Evolutionary conservation across 2,797 vertebrate species (phyloP).

Genomic region (Alosa sapidissima): DNA sequence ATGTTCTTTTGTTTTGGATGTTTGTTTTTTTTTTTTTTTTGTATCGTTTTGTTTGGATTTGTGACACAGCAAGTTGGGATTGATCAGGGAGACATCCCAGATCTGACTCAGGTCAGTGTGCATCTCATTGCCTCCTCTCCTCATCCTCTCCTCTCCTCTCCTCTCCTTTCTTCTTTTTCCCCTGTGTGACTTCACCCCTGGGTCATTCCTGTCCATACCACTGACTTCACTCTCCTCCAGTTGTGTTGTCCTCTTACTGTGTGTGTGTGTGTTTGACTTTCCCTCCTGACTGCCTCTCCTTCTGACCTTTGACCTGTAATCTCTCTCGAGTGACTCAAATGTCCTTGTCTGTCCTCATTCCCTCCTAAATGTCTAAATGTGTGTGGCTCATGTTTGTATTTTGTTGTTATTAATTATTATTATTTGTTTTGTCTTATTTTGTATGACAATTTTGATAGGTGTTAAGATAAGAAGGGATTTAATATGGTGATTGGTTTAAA

Average conservation of each 20-base stretch:
- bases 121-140: too few relatives aligned
- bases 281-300: neutral
- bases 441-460: neutral
- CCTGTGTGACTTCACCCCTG: constrained; percentile 31
- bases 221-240: neutral
- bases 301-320: neutral
- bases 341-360: constrained; percentile 11
- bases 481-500: neutral
- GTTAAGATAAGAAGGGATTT: neutral
- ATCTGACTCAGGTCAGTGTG: constrained; percentile 96
- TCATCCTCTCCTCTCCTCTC: neutral
- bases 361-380: neutral
- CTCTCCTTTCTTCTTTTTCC: neutral
- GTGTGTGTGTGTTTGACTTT: neutral
- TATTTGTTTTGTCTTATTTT: neutral
- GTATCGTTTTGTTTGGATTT: constrained; percentile 55
- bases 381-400: neutral
- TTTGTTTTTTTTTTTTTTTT: constrained; percentile 45
- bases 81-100: constrained; percentile 94
- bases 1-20: constrained; percentile 58
- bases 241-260: neutral
- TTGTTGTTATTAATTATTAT: neutral
- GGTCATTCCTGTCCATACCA: neutral
- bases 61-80: constrained; percentile 96
- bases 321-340: constrained; percentile 10